Evolutionary conservation across 1,140 invertebrate species (phyloP).

Genomic region (Odontomachus brunneus): DNA sequence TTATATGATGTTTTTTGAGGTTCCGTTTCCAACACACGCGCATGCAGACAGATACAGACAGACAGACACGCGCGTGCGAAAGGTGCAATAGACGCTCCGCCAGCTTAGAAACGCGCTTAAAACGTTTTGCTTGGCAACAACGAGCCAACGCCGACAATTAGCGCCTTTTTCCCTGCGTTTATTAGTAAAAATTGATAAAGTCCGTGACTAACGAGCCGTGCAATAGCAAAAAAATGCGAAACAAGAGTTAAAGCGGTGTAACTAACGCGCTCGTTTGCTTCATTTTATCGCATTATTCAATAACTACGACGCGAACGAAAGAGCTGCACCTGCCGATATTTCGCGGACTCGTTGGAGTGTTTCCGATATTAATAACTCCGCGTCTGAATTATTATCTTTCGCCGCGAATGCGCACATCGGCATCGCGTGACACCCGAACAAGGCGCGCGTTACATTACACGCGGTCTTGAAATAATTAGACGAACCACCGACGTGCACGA

Average conservation of each 20-base stretch:
- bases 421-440: background rate
- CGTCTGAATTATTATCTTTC: background rate
- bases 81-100: slow-evolving; percentile 6
- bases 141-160: background rate
- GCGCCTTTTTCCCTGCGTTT: background rate
- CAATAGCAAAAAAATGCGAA: background rate
- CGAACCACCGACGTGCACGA: too few species aligned
- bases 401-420: too few species aligned
- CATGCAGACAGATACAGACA: background rate
- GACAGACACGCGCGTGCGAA: background rate
- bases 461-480: too few species aligned
- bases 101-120: slow-evolving; percentile 4
- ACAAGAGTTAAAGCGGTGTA: background rate
- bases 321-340: background rate
- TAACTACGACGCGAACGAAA: background rate
- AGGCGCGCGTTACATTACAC: background rate
- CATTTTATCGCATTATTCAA: background rate
- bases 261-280: background rate
- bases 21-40: background rate
- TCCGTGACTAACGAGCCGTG: background rate
- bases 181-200: background rate
- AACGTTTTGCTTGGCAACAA: background rate
- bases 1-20: background rate
- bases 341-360: background rate
- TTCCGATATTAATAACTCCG: background rate